Evolutionary conservation across 2,113 vertebrate genomes (phyloP).

Genomic region (Phylloscopus whistleri): DNA sequence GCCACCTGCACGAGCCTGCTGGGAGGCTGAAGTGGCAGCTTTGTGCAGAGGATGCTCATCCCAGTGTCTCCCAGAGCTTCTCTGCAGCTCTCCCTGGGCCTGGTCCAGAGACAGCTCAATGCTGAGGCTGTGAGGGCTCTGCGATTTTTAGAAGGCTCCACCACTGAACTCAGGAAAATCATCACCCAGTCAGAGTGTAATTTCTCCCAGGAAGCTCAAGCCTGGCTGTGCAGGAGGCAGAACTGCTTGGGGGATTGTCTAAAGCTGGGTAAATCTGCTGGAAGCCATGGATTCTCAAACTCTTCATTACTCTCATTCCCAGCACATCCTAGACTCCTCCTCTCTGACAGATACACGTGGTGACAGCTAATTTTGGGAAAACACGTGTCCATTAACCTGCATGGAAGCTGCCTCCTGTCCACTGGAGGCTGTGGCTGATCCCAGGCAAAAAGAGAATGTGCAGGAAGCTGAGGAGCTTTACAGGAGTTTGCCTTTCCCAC

Average conservation of each 20-base stretch:
- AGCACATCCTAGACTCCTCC: neutral
- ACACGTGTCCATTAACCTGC: neutral
- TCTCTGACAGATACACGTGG: neutral
- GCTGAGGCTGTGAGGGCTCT: neutral
- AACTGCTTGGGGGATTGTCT: neutral
- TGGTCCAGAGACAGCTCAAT: neutral
- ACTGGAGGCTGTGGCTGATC: neutral
- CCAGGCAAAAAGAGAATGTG: neutral
- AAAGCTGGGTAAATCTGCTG: neutral
- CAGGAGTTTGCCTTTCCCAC: neutral
- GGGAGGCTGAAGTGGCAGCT: neutral
- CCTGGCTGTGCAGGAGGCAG: neutral
- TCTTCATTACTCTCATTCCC: neutral
- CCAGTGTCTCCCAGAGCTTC: neutral
- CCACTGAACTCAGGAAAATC: neutral
- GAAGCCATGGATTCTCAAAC: neutral
- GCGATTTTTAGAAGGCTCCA: neutral
- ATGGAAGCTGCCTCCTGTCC: neutral
- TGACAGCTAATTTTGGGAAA: neutral
- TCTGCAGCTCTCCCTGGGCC: neutral
- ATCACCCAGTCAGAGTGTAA: too few relatives aligned
- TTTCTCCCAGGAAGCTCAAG: neutral
- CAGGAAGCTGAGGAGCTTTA: neutral
- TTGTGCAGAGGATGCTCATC: neutral
- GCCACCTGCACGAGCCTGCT: neutral